Evolutionary conservation across 2,113 vertebrate genomes (phyloP).

Genomic region (Syngnathoides biaculeatus): DNA sequence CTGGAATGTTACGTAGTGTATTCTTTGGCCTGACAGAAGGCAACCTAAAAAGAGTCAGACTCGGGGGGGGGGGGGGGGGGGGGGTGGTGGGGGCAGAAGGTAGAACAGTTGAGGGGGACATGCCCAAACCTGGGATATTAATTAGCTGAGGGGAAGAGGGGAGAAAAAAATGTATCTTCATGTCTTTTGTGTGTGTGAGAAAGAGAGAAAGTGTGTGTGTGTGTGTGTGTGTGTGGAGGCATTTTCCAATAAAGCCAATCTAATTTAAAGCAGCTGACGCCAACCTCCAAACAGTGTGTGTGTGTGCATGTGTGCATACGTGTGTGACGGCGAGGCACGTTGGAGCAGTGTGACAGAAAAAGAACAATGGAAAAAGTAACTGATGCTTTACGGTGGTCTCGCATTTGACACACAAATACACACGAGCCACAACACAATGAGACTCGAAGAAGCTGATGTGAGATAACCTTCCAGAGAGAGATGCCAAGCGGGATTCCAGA

Average conservation of each 20-base stretch:
- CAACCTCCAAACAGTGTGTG: conserved; percentile 38
- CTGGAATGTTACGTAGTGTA: conserved; percentile 23
- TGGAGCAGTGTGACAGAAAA: conserved; percentile 18
- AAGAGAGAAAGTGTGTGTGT: too few species aligned
- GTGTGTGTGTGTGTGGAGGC: conserved; percentile 12
- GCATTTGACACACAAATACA: conserved; percentile 7
- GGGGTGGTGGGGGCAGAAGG: conserved; percentile 9
- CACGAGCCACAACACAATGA: background rate
- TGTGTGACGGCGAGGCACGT: too few species aligned
- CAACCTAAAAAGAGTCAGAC: conserved; percentile 55
- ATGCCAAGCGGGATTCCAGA: conserved; percentile 52
- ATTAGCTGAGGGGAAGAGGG: conserved; percentile 53
- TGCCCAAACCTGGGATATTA: conserved; percentile 60
- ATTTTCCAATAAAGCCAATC: background rate
- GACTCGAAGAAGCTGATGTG: conserved; percentile 27
- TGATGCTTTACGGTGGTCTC: conserved; percentile 33
- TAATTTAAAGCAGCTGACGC: background rate
- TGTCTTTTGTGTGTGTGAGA: conserved; percentile 14
- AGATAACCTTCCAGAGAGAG: conserved; percentile 56
- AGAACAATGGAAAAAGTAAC: conserved; percentile 22
- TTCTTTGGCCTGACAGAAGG: conserved; percentile 44
- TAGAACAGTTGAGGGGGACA: conserved; percentile 59
- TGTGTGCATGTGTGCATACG: too few species aligned
- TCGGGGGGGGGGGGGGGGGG: conserved; percentile 31
- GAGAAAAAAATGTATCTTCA: conserved; percentile 23